Percentiles rank a stretch among this genome's conserved stretches.
Evolutionary conservation across 2,888 invertebrate genomes (phyloP).

Genomic region (Papilio demoleus): DNA sequence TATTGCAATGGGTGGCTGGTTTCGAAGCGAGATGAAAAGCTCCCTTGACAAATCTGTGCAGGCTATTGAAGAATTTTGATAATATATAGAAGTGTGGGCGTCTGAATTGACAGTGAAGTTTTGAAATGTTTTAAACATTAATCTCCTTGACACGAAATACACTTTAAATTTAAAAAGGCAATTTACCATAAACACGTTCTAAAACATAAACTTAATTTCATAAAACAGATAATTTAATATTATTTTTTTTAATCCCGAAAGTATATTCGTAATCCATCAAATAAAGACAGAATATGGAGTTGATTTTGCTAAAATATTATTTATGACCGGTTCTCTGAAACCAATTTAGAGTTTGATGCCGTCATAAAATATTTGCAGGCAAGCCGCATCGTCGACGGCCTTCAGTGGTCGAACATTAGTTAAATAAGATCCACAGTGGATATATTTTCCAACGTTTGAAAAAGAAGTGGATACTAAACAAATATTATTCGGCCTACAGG

Average conservation of each 20-base stretch:
- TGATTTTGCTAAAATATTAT: slow-evolving; percentile 17
- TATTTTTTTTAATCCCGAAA: neutral
- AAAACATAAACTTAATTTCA: too few species aligned
- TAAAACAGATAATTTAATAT: too few species aligned
- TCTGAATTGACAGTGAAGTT: neutral
- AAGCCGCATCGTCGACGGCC: neutral
- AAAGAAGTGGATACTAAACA: neutral
- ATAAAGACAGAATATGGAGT: neutral
- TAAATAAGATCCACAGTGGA: slow-evolving; percentile 16
- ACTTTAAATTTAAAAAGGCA: too few species aligned
- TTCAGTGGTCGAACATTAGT: slow-evolving; percentile 9
- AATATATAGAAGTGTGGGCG: neutral
- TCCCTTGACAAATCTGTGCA: slow-evolving; percentile 15
- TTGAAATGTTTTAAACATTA: too few species aligned
- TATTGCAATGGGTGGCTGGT: neutral
- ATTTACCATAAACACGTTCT: too few species aligned
- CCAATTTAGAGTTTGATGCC: slow-evolving; percentile 34
- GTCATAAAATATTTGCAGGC: slow-evolving; percentile 32
- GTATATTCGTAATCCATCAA: neutral
- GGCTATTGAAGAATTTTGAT: neutral
- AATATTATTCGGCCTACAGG: too few species aligned
- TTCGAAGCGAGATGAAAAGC: slow-evolving; percentile 11
- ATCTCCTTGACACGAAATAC: too few species aligned
- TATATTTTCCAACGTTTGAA: slow-evolving; percentile 4
- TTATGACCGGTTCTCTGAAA: slow-evolving; percentile 27